Conservation (phyloP, 2,113 vertebrate species). For the Nycticebus coucang region DNA sequence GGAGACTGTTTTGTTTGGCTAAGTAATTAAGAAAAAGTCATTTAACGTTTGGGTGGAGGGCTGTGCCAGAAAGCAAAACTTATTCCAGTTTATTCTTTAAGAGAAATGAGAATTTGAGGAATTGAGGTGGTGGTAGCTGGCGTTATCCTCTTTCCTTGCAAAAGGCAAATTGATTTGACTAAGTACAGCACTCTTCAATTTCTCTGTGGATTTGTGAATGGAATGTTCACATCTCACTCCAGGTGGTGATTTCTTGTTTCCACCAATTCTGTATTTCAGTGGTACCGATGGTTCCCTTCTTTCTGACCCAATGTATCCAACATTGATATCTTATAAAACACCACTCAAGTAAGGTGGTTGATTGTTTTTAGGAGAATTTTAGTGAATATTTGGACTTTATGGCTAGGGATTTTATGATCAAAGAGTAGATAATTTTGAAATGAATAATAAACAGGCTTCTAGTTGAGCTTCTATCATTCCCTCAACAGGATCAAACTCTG, state of each 20-base stretch:
- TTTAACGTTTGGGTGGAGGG: background rate
- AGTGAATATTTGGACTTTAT: background rate
- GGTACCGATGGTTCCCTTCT: background rate
- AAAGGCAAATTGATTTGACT: background rate
- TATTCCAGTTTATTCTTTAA: background rate
- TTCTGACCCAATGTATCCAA: background rate
- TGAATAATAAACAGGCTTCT: background rate
- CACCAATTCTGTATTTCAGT: background rate
- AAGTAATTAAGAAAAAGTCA: background rate
- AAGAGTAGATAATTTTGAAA: background rate
- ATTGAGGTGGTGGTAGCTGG: background rate
- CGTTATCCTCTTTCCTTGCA: background rate
- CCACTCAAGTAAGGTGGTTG: background rate
- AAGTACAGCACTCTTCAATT: background rate
- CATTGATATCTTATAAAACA: background rate
- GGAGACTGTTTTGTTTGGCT: background rate
- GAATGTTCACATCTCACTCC: background rate
- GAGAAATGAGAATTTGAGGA: background rate
- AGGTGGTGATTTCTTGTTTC: background rate
- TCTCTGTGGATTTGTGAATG: background rate
- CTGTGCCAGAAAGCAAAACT: background rate
- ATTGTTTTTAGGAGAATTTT: background rate
- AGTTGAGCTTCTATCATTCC: background rate
- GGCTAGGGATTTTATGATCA: background rate
- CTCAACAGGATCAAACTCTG: background rate